Conservation (phyloP, 2,797 vertebrate species). For the Fistularia tabacaria region DNA sequence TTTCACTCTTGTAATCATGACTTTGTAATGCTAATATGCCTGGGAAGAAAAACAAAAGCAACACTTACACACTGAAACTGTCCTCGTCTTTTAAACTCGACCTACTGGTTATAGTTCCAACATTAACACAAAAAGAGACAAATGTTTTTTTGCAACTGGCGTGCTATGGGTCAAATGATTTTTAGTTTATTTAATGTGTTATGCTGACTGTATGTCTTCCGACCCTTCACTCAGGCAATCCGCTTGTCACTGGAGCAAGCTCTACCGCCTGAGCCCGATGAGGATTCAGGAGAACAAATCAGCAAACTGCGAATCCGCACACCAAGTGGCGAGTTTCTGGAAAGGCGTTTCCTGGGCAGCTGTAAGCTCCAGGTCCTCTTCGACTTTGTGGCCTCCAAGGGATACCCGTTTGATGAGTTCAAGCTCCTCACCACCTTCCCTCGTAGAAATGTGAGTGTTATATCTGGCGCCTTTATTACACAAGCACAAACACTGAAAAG, state of each 20-base stretch:
- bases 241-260: slow-evolving; percentile 93
- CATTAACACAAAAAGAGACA: too few species aligned
- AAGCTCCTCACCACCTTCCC: slow-evolving; percentile 99
- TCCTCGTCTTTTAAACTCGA: too few species aligned
- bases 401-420: slow-evolving; percentile 93
- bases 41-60: too few species aligned
- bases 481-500: background rate
- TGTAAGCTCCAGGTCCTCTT: slow-evolving; percentile 95
- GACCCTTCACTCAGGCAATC: slow-evolving; percentile 80
- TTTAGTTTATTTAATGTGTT: background rate
- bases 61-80: too few species aligned
- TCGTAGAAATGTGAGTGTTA: slow-evolving; percentile 92
- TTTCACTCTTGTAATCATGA: too few species aligned
- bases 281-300: slow-evolving; percentile 87
- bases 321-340: slow-evolving; percentile 94
- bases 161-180: too few species aligned
- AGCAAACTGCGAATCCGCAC: slow-evolving; percentile 95
- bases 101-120: too few species aligned
- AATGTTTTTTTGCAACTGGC: too few species aligned
- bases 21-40: too few species aligned
- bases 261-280: slow-evolving; percentile 88
- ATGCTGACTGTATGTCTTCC: slow-evolving; percentile 1
- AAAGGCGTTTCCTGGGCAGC: slow-evolving; percentile 92
- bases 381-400: slow-evolving; percentile 98
- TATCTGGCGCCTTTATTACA: background rate